Evolutionary conservation across 2,888 invertebrate genomes (phyloP), one percentile per base, ranked within the genome.

Genomic region (Protophormia terraenovae): DNA sequence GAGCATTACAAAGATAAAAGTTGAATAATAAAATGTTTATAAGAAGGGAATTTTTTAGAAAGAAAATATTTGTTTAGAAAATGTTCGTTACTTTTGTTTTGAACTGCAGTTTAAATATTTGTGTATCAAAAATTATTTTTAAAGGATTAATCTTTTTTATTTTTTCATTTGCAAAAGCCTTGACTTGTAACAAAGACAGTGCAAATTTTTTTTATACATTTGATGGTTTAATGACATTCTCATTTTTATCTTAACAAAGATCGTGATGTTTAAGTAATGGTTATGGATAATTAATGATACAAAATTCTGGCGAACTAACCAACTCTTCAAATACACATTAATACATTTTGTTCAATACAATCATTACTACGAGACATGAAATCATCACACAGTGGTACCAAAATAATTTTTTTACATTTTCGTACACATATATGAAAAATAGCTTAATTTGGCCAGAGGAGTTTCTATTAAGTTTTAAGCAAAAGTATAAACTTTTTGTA

Each of bases 201-300:
- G 67, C n/a, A n/a, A n/a, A n/a, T n/a, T n/a, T n/a, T n/a, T n/a
- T n/a, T n/a, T n/a, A n/a, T n/a, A 47, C 35, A 53, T 22, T n/a
- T 73, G 2, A 1, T 53, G 19, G 2, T 22, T 38, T 3, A 27
- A 75, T 24, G 38, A 55, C 10, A 14, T 41, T 32, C 16, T 35
- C 32, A 19, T 35, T 27, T 66, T 66, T 38, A 22, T 62, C 29
- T 41, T 16, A 8, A 19, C 14, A 29, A 72, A 50, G n/a, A 47
- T 67, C 50, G 24, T 78, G 67, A 41, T 67, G 38, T 45, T n/a
- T 69, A 38, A 41, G 35, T 60, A 67, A 55, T 35, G 73, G 72
- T n/a, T 76, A 71, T 41, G 41, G 10, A 80, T 76, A 76, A 84
- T 84, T 84, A 84, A 84, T 84, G 76, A 80, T 67, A 67, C 12